Evolutionary conservation across 2,888 invertebrate genomes (phyloP).

Genomic region (Protonemura montana): DNA sequence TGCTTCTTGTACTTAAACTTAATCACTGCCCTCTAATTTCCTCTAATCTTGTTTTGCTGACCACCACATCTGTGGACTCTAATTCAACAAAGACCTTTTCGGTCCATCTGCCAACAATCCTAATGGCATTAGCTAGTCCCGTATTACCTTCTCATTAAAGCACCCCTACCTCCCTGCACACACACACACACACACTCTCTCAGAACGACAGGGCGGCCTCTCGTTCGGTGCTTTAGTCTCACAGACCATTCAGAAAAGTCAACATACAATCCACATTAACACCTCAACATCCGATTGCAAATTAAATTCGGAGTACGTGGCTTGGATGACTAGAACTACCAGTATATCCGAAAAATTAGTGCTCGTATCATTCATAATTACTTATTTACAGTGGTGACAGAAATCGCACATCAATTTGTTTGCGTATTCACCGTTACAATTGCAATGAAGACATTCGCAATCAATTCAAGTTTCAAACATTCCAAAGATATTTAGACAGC

Average conservation of each 20-base stretch:
- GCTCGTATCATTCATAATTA: no score
- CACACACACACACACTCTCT: neutral
- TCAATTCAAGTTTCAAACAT: neutral
- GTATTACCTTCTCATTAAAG: slow-evolving; percentile 27
- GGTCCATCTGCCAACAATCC: slow-evolving; percentile 35
- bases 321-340: no score
- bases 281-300: neutral
- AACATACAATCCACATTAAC: neutral
- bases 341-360: no score
- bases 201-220: neutral
- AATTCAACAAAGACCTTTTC: slow-evolving; percentile 34
- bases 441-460: neutral
- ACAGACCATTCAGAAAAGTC: neutral
- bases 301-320: neutral
- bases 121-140: slow-evolving; percentile 32
- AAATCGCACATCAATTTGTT: neutral
- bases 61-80: slow-evolving; percentile 35
- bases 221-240: neutral
- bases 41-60: slow-evolving; percentile 39
- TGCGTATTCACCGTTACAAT: neutral
- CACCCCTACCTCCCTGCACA: no score
- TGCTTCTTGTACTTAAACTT: slow-evolving; percentile 34
- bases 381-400: slow-evolving; percentile 5
- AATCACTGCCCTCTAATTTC: slow-evolving; percentile 42
- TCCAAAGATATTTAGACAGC: neutral